These are phyloP conservation scores for Stegastes partitus DNA, from an alignment of 2,113 vertebrate species.

Conservation along the genomic window DNA sequence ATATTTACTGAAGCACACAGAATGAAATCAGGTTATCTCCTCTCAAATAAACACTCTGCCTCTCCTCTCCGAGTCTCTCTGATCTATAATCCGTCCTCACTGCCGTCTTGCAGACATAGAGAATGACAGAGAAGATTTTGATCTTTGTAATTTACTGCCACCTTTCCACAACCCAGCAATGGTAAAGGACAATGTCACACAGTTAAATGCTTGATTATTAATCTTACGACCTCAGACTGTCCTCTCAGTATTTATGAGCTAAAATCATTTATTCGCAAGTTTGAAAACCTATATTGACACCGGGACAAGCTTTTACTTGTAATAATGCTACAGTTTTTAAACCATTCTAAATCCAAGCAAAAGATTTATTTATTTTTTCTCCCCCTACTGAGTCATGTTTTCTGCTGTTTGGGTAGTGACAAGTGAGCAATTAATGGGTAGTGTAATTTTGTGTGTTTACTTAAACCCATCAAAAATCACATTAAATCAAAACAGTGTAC, in stretches of 20 bases:
- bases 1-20: conserved; percentile 47
- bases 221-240: conserved; percentile 20
- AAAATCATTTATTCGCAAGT: conserved; percentile 10
- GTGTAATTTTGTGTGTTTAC: background rate
- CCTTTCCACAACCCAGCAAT: conserved; percentile 33
- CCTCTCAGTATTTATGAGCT: conserved; percentile 16
- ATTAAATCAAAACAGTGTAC: background rate
- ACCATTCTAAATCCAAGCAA: background rate
- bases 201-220: conserved; percentile 32
- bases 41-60: conserved; percentile 45
- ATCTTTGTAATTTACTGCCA: conserved; percentile 51
- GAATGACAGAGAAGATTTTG: conserved; percentile 39
- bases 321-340: background rate
- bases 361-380: background rate
- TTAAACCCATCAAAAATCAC: conserved; percentile 2
- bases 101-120: conserved; percentile 33
- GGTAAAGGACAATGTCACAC: conserved; percentile 21
- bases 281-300: background rate
- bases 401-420: background rate
- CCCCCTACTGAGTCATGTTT: background rate
- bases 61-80: conserved; percentile 34
- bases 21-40: conserved; percentile 57
- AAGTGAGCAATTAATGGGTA: background rate
- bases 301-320: background rate
- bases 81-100: conserved; percentile 50